Base-by-base conservation (phyloP, 2,797 vertebrate species). In the Enteromius mattozi region DNA sequence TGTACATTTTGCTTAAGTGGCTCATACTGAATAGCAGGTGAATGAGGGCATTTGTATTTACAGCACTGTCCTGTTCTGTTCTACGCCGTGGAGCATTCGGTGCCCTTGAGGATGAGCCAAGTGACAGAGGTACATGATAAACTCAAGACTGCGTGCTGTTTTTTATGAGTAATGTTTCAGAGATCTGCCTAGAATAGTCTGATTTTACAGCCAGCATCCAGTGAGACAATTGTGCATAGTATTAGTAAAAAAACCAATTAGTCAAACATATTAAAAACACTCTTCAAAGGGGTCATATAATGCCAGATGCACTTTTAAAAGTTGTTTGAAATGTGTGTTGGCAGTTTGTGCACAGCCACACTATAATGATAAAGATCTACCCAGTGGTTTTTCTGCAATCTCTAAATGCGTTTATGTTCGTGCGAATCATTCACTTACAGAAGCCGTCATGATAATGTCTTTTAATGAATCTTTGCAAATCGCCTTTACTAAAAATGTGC, bases 101-200 rank as follows among this genome's bases (percentile, higher is more conserved):
- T 74, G 59, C 72, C 82, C 83, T 85, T 83, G 83, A 88, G 61
- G 3, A 24, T 59, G 77, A 51, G 70, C 35, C 42, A 79, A 71
- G 10, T 78, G 78, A 78, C 49, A 84, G 40, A 51, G 79, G 51
- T 76, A 65, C 47, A 78, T 81, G 66, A 82, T 85, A 54, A 86
- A 84, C 61, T 54, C 45, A 45, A 35, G 14, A 68, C 33, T 72
- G 75, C 77, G 61, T 45, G 16, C 78, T 84, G 54, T 80, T 81
- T 65, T 77, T 81, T 65, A 75, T 81, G 56, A 86, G 56, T 78
- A 68, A 85, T 78, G 42, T 70, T n/a, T 74, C 83, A 85, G 49
- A 79, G 8, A 80, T 82, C 19, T 70, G 30, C 33, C 33, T 74
- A 16, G 45, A 49, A 49, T 68, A 68, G 45, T 30, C 3, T 0